Evolutionary conservation across 2,797 vertebrate species (phyloP), one percentile per base, ranked within the genome.

Genomic region (Brachyalestes nurse): DNA sequence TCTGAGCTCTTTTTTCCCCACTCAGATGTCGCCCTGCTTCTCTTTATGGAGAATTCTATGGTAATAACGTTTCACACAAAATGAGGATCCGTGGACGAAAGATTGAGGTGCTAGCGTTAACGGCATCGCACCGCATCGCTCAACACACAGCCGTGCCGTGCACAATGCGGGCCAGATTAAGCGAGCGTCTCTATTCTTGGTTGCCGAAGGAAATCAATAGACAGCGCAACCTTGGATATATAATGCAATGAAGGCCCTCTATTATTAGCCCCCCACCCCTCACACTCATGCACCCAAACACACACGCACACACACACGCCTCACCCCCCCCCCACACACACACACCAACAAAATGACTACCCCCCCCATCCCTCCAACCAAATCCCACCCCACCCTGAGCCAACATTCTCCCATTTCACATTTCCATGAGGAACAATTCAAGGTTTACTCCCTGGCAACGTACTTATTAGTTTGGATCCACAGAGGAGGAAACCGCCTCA

Each of bases 201-300:
- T 78, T 86, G 25, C 47, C 25, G 57, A 62, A 87, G 87, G 78
- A 88, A 92, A 91, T 93, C 90, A 87, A 90, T 90, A 85, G 71
- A 76, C 77, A 77, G 75, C 80, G 78, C 79, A 87, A 82, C 87
- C 82, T 82, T 72, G 80, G 69, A 87, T 70, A 80, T 77, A 69
- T 83, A 86, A 89, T 87, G 87, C 72, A 80, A 81, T 83, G 82
- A 89, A 83, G 86, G 53, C 53, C 34, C 65, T 21, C 72, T 6
- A 55, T 82, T 71, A 61, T 83, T 82, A 38, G 23, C 28, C 69
- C 42, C 42, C 40, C 79, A 75, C 57, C 85, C 82, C 78, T 86
- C 61, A 65, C 72, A 75, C 80, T 4, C 34, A 34, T n/a, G n/a
- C 34, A 34, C 34, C 2, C 34, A 34, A 2, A 34, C 34, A 34